Evolutionary conservation across 2,888 invertebrate genomes (phyloP).

Genomic region (Laspeyria flexula): DNA sequence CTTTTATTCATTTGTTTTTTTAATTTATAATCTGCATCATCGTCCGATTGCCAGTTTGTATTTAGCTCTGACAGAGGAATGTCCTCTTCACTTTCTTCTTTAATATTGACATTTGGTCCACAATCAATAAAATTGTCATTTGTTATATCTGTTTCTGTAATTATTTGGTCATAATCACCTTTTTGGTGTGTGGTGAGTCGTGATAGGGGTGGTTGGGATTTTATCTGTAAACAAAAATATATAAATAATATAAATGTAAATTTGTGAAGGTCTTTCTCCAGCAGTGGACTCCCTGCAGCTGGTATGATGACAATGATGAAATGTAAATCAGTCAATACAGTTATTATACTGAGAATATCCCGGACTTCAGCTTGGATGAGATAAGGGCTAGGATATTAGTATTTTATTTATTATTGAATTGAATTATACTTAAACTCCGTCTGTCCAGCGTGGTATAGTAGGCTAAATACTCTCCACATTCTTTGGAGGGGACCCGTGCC

Average conservation of each 20-base stretch:
- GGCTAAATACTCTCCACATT: no score
- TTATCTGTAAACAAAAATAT: slow-evolving; percentile 47
- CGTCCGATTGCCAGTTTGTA: slow-evolving; percentile 23
- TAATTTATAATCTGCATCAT: not conserved
- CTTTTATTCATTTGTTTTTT: slow-evolving; percentile 1
- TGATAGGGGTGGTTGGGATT: slow-evolving; percentile 42
- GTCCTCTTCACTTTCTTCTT: slow-evolving; percentile 58
- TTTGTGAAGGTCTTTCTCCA: no score
- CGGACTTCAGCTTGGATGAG: no score
- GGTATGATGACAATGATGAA: no score
- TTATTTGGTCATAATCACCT: slow-evolving; percentile 14
- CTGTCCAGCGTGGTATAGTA: no score
- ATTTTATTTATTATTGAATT: no score
- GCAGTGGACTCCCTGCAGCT: no score
- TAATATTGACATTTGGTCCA: slow-evolving; percentile 40
- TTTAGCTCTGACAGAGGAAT: slow-evolving; percentile 56
- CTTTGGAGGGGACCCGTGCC: no score
- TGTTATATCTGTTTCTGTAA: slow-evolving; percentile 3
- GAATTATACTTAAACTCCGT: no score
- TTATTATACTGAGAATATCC: no score
- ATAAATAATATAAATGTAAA: not conserved
- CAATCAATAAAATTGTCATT: slow-evolving; percentile 62
- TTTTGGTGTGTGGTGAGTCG: slow-evolving; percentile 37
- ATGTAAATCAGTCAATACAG: no score
- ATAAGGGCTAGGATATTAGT: no score